Evolutionary conservation across 2,113 vertebrate species (phyloP), one percentile per base, ranked within the genome.

Genomic region (Ploceus nigricollis): DNA sequence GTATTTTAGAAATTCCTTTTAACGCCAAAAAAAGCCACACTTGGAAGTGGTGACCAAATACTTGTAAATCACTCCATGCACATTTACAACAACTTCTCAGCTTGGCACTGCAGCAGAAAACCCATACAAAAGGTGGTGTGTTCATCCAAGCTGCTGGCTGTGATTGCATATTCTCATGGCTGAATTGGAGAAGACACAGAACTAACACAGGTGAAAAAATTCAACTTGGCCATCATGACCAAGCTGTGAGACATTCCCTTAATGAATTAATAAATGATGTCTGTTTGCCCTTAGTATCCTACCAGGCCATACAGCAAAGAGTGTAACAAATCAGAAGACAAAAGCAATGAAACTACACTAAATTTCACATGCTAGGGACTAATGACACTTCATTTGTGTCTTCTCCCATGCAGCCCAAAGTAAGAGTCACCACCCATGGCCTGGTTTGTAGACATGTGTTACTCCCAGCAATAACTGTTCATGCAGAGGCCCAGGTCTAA

Each of bases 211-310:
- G 25, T n/a, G 12, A 22, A 44, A 81, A 84, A 75, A 60, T 7
- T 35, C 33, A 70, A 7, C 24, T 51, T 42, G 54, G 10, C 47
- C 15, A 19, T 9, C 4, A 15, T 28, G 15, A 76, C 13, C 4
- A 1, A 65, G 15, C 19, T 30, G 16, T 37, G 24, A 45, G 60
- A 68, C 48, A n/a, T 6, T 40, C 11, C 35, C 47, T 45, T 19
- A 35, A 47, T 0, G 1, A 77, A 58, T 30, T 3, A 57, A n/a
- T 14, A 51, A 68, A 40, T 13, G 0, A 27, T 3, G 9, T 15
- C 15, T 35, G 2, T 42, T 63, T 50, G 39, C 13, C 14, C 23
- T 70, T 47, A 45, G 12, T 31, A 12, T 31, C 39, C 35, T 40
- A 40, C 6, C 57, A 65, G 39, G 35, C 10, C 11, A 13, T 8